Evolutionary conservation across 2,888 invertebrate species (phyloP), one percentile per base, ranked within the genome.

Genomic region (Melinopterus prodromus): DNA sequence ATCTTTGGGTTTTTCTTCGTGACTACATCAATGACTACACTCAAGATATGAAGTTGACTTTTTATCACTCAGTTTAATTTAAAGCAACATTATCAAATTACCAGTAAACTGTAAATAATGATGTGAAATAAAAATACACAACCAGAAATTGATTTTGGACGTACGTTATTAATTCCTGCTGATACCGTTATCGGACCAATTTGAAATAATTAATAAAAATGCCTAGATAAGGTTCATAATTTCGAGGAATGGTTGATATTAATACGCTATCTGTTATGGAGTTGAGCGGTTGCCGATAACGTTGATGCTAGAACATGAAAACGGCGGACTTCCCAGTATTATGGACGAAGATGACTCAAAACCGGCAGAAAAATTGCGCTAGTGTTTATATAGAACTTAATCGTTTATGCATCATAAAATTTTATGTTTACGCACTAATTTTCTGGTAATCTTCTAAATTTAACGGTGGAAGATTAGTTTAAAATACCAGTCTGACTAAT

Each of bases 131-230:
- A 53, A 53, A 3, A 53, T 9, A 53, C 12, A 53, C 12, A 53
- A 2, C 53, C 53, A 9, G 12, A 53, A 53, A 53, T 53, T 7
- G 53, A 53, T 53, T 53, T 53, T 53, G 7, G 53, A 53, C 53
- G 53, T 53, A 53, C 53, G 53, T 7, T 53, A 53, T 53, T 53
- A 53, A 53, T 53, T 53, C 53, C 53, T 53, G 12, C 53, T 53
- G 53, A 53, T 53, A 53, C 53, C 53, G 53, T 53, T 53, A 53
- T 53, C 53, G 12, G 7, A 12, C 53, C 53, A 53, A 53, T 53
- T 53, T 53, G 53, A 53, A 53, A 53, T 53, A 53, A 53, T 53
- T 53, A 53, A 53, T 53, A 53, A 53, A 53, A 53, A 53, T 53
- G 53, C 53, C 53, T 53, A 53, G 53, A 53, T 53, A 53, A 53